phyloP scores from a whole-genome alignment of 2,797 vertebrate species.

The Potorous gilbertii region DNA sequence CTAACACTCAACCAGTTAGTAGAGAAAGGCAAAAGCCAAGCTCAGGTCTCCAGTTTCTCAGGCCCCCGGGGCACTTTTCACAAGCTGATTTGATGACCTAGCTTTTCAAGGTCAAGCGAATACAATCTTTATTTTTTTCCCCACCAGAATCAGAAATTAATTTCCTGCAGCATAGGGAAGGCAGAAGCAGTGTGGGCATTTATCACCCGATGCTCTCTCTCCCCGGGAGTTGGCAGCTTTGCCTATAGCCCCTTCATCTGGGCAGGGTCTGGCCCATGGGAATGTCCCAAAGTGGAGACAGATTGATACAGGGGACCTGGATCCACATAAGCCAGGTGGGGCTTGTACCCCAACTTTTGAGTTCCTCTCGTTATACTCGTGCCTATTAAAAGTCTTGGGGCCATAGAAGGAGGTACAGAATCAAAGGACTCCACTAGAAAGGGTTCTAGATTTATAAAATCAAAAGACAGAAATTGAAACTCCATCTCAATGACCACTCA shows the following conservation, averaged over 20 bases:
- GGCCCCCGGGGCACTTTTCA: background rate
- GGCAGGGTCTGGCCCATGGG: background rate
- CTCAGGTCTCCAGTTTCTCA: background rate
- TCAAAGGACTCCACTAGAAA: background rate
- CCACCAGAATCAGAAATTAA: background rate
- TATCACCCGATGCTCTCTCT: background rate
- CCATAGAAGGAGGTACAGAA: background rate
- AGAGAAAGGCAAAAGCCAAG: background rate
- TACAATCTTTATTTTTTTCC: background rate
- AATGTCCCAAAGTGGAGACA: background rate
- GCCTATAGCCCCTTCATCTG: background rate
- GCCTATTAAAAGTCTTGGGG: background rate
- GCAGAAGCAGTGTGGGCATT: background rate
- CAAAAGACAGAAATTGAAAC: background rate
- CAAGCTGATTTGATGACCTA: background rate
- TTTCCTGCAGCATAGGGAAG: background rate
- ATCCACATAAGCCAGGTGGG: background rate
- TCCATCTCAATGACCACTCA: background rate
- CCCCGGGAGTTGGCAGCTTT: rapidly evolving
- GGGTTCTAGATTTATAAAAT: background rate
- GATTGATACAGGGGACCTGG: no score
- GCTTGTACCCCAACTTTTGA: background rate
- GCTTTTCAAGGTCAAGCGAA: background rate
- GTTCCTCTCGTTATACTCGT: background rate
- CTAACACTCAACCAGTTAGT: background rate